These are phyloP conservation scores for Macaca fascicularis DNA, from an alignment of 2,113 vertebrate species.

Conservation along the genomic window T2T-MFA8v1.1 NC_088380.1:16280001-16280500, in stretches of 20 bases:
- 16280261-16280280: neutral
- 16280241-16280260: neutral
- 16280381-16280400: neutral
- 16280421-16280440: neutral
- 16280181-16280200: too few species aligned
- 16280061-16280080: too few species aligned
- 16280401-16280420: neutral
- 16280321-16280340: neutral
- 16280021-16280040: too few species aligned
- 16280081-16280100: too few species aligned
- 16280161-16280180: too few species aligned
- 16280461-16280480: neutral
- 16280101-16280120: too few species aligned
- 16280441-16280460: neutral
- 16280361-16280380: neutral
- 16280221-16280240: neutral
- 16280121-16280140: too few species aligned
- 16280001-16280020: too few species aligned
- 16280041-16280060: too few species aligned
- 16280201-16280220: too few species aligned
- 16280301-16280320: neutral
- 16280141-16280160: too few species aligned
- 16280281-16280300: neutral
- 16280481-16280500: neutral
- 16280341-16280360: neutral